Base-by-base conservation (phyloP, 2,797 vertebrate species). In the Arctocebus calabarensis region DNA sequence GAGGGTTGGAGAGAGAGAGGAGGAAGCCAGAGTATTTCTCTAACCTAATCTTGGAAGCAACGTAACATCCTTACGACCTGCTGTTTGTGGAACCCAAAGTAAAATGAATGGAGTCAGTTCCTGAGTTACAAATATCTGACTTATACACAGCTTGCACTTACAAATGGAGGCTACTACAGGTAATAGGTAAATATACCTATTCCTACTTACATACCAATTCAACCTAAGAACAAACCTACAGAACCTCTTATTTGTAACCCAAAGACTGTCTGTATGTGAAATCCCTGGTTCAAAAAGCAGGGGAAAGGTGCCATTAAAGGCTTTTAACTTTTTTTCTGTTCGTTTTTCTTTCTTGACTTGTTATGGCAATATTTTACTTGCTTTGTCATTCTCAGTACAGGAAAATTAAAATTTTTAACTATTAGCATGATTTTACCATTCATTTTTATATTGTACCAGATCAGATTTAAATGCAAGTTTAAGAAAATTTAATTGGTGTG, bases 291-390 rank as follows among this genome's bases (percentile, higher is more conserved):
- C 85, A 82, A 74, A 84, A 88, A 22, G 19, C 48, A 84, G 19
- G 40, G 25, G 20, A 62, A 23, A 57, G 62, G 17, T 83, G 25
- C 23, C 43, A 3, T 77, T 61, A 37, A 61, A 81, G 22, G 4
- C 6, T 37, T 89, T 94, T 19, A 12, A 27, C 13, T 86, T 62
- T 55, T 25, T 25, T 81, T 66, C 37, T 29, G 3, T 37, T 40
- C 17, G 6, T 32, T 34, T 59, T 48, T 83, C 45, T 62, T 89
- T 91, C 59, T 84, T 43, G 68, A 81, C 52, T 94, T 92, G 45
- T 71, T 88, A 32, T 73, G 14, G 62, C 82, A 81, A 84, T 83
- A 79, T 90, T 91, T 91, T 88, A 92, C 74, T 96, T 94, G 62
- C 62, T 59, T 22, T 81, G 40, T 91, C 25, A 83, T 87, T 84